Conservation (phyloP, 2,888 invertebrate species). For the Caenorhabditis virilis region DNA sequence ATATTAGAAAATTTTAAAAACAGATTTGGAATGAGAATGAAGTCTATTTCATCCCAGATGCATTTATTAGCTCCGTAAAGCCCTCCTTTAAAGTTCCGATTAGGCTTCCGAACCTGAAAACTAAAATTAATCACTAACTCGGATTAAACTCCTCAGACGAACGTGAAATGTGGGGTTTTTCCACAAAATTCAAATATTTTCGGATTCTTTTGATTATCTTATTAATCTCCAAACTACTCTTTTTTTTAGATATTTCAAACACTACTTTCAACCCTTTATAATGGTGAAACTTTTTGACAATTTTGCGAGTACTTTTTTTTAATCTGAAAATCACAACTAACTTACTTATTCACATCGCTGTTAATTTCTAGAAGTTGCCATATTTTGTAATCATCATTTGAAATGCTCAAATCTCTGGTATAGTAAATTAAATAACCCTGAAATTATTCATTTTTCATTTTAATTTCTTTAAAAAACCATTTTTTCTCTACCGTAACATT, state of each 20-base stretch:
- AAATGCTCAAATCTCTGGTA: slow-evolving; percentile 46
- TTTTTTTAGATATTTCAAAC: neutral
- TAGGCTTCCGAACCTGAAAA: too few species aligned
- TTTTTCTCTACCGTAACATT: slow-evolving; percentile 35
- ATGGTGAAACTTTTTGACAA: too few species aligned
- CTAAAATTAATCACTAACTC: too few species aligned
- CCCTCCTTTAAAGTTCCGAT: too few species aligned
- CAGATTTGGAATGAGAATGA: too few species aligned
- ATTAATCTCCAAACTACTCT: neutral
- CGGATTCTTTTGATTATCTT: neutral
- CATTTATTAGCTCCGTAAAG: too few species aligned
- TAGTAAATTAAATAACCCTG: slow-evolving; percentile 48
- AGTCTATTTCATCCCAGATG: too few species aligned
- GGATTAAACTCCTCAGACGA: too few species aligned
- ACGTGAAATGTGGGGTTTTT: too few species aligned
- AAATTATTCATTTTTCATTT: slow-evolving; percentile 6
- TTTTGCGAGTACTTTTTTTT: neutral
- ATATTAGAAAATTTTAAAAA: too few species aligned
- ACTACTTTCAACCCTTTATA: too few species aligned
- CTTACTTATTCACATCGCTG: neutral
- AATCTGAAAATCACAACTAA: neutral
- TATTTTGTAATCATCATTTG: slow-evolving; percentile 42
- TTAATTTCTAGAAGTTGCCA: slow-evolving; percentile 42
- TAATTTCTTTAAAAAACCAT: neutral
- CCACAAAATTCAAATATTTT: neutral